Evolutionary conservation across 2,113 vertebrate species (phyloP).

Genomic region (Synodontis membranacea): DNA sequence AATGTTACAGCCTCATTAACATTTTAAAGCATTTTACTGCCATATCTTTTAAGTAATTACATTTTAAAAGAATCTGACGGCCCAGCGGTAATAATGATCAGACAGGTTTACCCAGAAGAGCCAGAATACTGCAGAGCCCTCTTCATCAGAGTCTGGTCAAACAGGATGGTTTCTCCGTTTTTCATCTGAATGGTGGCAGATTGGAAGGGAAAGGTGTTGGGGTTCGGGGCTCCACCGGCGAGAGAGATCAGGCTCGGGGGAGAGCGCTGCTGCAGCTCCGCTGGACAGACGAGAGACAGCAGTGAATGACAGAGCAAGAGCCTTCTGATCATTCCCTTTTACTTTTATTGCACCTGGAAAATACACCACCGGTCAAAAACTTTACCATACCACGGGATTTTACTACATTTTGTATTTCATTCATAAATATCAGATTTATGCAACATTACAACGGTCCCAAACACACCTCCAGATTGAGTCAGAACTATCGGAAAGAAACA

Average conservation of each 20-base stretch:
- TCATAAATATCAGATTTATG: no score
- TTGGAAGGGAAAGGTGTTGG: slow-evolving; percentile 86
- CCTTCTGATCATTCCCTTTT: background rate
- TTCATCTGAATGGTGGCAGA: slow-evolving; percentile 73
- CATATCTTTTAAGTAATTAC: background rate
- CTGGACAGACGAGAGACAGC: slow-evolving; percentile 63
- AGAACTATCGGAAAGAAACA: no score
- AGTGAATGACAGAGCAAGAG: no score
- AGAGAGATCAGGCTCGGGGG: slow-evolving; percentile 87
- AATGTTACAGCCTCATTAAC: background rate
- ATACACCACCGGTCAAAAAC: no score
- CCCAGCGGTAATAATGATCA: background rate
- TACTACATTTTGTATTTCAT: no score
- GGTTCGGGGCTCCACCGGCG: slow-evolving; percentile 85
- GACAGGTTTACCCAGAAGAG: slow-evolving; percentile 78
- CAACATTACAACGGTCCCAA: no score
- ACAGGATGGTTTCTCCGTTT: slow-evolving; percentile 71
- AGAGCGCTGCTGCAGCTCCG: slow-evolving; percentile 78
- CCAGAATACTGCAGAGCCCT: slow-evolving; percentile 89
- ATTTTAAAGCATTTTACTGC: background rate
- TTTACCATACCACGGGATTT: no score
- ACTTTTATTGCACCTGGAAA: background rate
- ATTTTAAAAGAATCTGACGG: background rate
- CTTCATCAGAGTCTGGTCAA: slow-evolving; percentile 80
- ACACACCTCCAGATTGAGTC: no score